Conservation (phyloP, 2,797 vertebrate genomes). For the Pseudochaenichthys georgianus region DNA sequence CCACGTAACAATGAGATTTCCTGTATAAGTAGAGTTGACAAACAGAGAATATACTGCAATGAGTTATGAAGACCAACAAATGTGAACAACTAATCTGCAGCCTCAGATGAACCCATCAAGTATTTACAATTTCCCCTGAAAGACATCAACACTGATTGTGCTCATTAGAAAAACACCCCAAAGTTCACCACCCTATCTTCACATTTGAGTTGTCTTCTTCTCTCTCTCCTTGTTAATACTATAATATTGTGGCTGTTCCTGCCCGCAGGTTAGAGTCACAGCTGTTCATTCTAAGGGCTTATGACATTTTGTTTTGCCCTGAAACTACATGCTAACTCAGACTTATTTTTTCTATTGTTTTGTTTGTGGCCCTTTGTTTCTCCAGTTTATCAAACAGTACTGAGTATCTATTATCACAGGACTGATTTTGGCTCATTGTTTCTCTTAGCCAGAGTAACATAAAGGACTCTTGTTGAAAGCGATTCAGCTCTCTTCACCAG, state of each 20-base stretch:
- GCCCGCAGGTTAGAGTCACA: slow-evolving; percentile 49
- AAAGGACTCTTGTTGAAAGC: slow-evolving; percentile 51
- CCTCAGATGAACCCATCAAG: slow-evolving; percentile 17
- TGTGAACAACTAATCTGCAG: slow-evolving; percentile 4
- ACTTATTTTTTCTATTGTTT: slow-evolving; percentile 26
- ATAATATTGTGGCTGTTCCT: slow-evolving; percentile 29
- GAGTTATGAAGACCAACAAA: not conserved
- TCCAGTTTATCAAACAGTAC: slow-evolving; percentile 40
- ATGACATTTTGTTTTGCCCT: slow-evolving; percentile 56
- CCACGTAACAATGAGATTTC: too few relatives aligned
- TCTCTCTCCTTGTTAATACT: slow-evolving; percentile 27
- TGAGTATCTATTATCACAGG: slow-evolving; percentile 41
- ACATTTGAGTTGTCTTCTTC: slow-evolving; percentile 38
- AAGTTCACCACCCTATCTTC: slow-evolving; percentile 37
- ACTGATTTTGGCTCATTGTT: slow-evolving; percentile 42
- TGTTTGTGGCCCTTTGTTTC: slow-evolving; percentile 39
- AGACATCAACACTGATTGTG: slow-evolving; percentile 19
- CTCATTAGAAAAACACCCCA: slow-evolving; percentile 27
- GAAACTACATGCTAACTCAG: slow-evolving; percentile 41
- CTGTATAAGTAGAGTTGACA: too few relatives aligned
- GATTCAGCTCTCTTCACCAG: slow-evolving; percentile 30
- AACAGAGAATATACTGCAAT: not conserved
- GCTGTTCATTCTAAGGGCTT: slow-evolving; percentile 55
- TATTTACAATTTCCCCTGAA: slow-evolving; percentile 31
- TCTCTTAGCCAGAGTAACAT: slow-evolving; percentile 28